A percentile compares a stretch with the other conserved stretches of the same genome.
phyloP scores from a whole-genome alignment of 2,888 invertebrate genomes.

The Eupeodes luniger region DNA sequence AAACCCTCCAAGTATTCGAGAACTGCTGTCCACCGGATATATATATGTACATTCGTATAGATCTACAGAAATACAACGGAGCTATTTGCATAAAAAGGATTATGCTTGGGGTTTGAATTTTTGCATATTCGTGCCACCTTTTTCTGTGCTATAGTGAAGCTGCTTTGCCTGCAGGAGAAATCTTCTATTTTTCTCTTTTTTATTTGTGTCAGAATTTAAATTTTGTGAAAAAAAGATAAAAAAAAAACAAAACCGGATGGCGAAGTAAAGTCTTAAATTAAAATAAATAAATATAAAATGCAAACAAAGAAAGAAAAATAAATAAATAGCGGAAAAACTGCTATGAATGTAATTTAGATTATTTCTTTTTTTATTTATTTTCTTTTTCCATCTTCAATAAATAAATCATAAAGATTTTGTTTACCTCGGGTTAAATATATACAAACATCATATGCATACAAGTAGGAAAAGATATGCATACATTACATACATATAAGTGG shows the following conservation, averaged over 20 bases:
- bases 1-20: neutral
- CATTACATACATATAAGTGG: too few relatives aligned
- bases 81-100: slow-evolving; percentile 60
- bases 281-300: slow-evolving; percentile 50
- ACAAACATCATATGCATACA: neutral
- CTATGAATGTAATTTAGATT: slow-evolving; percentile 57
- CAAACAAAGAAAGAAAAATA: slow-evolving; percentile 15
- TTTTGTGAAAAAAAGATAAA: neutral
- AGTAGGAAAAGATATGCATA: neutral
- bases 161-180: slow-evolving; percentile 15
- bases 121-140: slow-evolving; percentile 22
- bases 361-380: neutral
- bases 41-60: neutral
- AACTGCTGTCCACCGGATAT: neutral
- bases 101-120: slow-evolving; percentile 48
- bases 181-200: slow-evolving; percentile 8
- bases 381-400: slow-evolving; percentile 51
- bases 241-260: slow-evolving; percentile 8
- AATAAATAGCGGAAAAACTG: slow-evolving; percentile 32
- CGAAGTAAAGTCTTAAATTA: slow-evolving; percentile 34
- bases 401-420: slow-evolving; percentile 61
- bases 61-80: neutral
- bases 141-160: slow-evolving; percentile 4
- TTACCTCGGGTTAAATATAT: slow-evolving; percentile 25
- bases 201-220: slow-evolving; percentile 38